A percentile compares a stretch with the other conserved stretches of the same genome.
Conservation (phyloP, 2,113 vertebrate genomes). For the Oenanthe melanoleuca region DNA sequence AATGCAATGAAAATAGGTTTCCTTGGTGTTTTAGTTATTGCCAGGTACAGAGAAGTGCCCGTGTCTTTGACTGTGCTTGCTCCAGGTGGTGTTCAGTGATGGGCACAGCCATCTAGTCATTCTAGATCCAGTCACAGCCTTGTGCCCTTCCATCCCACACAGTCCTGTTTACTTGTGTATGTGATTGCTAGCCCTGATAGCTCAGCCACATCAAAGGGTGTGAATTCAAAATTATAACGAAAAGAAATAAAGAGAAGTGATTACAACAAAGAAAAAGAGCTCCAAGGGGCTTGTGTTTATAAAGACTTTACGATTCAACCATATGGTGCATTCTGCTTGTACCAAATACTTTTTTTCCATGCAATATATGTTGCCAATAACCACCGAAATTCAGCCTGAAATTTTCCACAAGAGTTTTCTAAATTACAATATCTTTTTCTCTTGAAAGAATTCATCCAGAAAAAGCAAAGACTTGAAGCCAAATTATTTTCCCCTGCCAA, state of each 20-base stretch:
- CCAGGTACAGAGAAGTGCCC: background rate
- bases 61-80: fast-evolving
- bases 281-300: background rate
- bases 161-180: background rate
- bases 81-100: background rate
- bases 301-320: background rate
- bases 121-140: background rate
- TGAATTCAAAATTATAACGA: background rate
- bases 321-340: background rate
- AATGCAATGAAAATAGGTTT: background rate
- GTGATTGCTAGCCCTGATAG: background rate
- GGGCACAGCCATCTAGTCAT: no score
- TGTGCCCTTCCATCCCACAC: background rate
- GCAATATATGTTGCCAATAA: background rate
- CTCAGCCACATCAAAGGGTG: background rate
- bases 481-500: background rate
- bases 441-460: background rate
- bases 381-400: background rate
- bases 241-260: background rate
- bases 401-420: background rate
- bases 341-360: background rate
- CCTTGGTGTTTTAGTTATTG: background rate
- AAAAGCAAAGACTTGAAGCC: background rate
- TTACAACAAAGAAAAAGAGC: background rate
- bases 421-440: background rate